Base-by-base conservation (phyloP, 2,797 vertebrate species). In the Lithobates pipiens region DNA sequence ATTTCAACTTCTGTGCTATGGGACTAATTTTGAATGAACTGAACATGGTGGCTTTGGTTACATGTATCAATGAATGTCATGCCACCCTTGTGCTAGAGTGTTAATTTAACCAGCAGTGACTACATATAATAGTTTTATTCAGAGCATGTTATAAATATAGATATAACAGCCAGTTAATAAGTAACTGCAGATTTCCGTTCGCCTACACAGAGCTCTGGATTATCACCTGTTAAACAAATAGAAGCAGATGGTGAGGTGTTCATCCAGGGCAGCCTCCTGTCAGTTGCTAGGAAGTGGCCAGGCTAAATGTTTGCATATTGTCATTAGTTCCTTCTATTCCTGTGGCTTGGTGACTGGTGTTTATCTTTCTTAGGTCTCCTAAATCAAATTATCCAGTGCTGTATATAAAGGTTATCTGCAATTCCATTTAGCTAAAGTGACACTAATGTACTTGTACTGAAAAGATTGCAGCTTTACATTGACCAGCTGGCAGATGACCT, bases 221-320 rank as follows among this genome's bases (percentile, higher is more conserved):
- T 25, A 27, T 80, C 50, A 81, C 68, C 77, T 85, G 69, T 46
- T 76, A 39, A 76, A 29, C 57, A 80, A 80, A 76, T 27, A 73
- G 42, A 71, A 76, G 70, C 81, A 87, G 75, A 76, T 87, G 86
- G 69, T 23, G 2, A 18, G 3, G 39, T 65, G 67, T 57, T 57
- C 34, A 57, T n/a, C 77, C 16, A 23, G 44, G 57, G 34, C 63
- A 18, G 57, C 34, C 29, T 10, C 36, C 13, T 42, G 61, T 75
- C 73, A 23, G 77, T 86, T 88, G 76, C 78, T 81, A 81, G 77
- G 67, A 84, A 46, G 77, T 80, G 42, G 67, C 23, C 71, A 75
- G 54, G 10, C 8, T 0, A 34, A 71, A 44, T 85, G 73, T 85
- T 81, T 85, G 73, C 61, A 29, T 27, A 81, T 27, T 34, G 68